Evolutionary conservation across 1,140 invertebrate genomes (phyloP).

Genomic region (Proales similis): DNA sequence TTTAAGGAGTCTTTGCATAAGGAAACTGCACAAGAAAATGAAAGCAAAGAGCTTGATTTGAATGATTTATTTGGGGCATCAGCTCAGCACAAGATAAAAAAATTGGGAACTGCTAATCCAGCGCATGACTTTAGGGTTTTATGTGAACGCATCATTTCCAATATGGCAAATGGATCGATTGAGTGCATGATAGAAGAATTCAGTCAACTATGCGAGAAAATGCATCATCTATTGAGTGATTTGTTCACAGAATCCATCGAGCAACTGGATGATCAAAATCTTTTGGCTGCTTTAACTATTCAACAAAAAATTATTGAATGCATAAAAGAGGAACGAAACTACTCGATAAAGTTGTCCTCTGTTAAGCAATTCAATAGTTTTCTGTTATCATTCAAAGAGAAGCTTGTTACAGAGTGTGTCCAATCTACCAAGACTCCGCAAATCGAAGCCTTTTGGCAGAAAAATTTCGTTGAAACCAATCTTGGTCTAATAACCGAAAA

Average conservation of each 20-base stretch:
- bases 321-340: slow-evolving; percentile 13
- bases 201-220: slow-evolving; percentile 8
- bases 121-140: slow-evolving; percentile 48
- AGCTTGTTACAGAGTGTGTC: slow-evolving; percentile 6
- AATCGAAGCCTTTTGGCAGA: slow-evolving; percentile 30
- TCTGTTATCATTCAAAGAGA: slow-evolving; percentile 21
- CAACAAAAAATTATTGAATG: slow-evolving; percentile 29
- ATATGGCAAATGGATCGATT: neutral
- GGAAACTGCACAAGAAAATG: neutral
- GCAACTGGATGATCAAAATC: slow-evolving; percentile 14
- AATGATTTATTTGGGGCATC: neutral
- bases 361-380: slow-evolving; percentile 2
- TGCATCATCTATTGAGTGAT: slow-evolving; percentile 20
- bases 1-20: slow-evolving; percentile 41
- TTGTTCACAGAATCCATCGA: slow-evolving; percentile 26
- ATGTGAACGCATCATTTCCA: slow-evolving; percentile 39
- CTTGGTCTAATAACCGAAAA: slow-evolving; percentile 1
- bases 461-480: slow-evolving; percentile 6
- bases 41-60: neutral
- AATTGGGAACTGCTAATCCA: slow-evolving; percentile 49
- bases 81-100: slow-evolving; percentile 2
- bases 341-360: slow-evolving; percentile 17
- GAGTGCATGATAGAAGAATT: slow-evolving; percentile 28
- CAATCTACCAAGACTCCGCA: neutral
- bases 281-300: neutral